Evolutionary conservation across 1,140 invertebrate species (phyloP).

Genomic region (Ceratoteleas bidentatus): DNA sequence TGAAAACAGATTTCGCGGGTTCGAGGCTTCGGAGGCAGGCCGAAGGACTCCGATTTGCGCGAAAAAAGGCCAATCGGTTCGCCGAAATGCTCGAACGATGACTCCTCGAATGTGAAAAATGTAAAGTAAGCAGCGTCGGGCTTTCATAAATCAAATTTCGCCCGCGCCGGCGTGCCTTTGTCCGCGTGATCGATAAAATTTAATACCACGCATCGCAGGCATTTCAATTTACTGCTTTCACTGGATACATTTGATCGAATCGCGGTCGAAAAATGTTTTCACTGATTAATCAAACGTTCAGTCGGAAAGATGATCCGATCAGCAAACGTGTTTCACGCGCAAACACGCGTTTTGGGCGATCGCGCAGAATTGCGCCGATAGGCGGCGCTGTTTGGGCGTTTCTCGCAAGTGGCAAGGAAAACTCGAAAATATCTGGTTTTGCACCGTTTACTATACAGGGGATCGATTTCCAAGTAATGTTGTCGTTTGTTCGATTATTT

Average conservation of each 20-base stretch:
- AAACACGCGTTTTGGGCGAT: conserved; percentile 15
- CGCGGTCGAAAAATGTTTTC: conserved; percentile 17
- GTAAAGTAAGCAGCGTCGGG: conserved; percentile 38
- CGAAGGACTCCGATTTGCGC: too few relatives aligned
- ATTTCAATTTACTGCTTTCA: conserved; percentile 48
- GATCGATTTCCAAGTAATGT: too few relatives aligned
- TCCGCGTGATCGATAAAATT: conserved; percentile 52
- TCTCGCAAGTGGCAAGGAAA: conserved; percentile 8
- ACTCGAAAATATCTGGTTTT: too few relatives aligned
- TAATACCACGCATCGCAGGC: conserved; percentile 52
- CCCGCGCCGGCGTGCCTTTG: conserved; percentile 20
- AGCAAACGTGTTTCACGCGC: conserved; percentile 33
- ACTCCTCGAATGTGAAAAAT: conserved; percentile 28
- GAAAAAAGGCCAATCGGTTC: too few relatives aligned
- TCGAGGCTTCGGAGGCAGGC: too few relatives aligned
- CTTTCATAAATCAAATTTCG: conserved; percentile 56
- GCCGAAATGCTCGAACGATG: too few relatives aligned
- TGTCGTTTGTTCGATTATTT: too few relatives aligned
- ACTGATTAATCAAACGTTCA: conserved; percentile 41
- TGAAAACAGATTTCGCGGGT: too few relatives aligned
- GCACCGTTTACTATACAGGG: too few relatives aligned
- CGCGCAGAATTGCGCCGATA: conserved; percentile 25
- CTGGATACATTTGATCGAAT: conserved; percentile 47
- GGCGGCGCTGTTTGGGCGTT: conserved; percentile 21
- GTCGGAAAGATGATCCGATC: conserved; percentile 11